Conservation (phyloP, 2,113 vertebrate genomes). For the Zapus hudsonius region DNA sequence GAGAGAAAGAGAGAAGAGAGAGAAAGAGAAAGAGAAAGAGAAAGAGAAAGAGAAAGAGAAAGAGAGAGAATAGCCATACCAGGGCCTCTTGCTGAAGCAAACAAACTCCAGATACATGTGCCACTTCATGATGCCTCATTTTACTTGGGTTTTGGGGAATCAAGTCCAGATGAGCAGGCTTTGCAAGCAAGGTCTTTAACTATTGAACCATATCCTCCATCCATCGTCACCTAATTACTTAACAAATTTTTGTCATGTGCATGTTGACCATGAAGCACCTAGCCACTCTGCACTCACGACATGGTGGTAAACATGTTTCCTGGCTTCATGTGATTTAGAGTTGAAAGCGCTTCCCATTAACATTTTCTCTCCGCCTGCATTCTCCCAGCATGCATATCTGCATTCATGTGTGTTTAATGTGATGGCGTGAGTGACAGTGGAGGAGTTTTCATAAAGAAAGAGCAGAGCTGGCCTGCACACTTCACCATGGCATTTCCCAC, state of each 20-base stretch:
- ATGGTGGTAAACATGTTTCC: background rate
- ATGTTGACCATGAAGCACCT: background rate
- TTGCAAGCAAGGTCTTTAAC: no score
- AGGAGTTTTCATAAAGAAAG: background rate
- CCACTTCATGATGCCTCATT: no score
- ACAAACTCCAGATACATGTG: no score
- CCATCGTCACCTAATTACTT: background rate
- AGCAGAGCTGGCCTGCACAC: background rate
- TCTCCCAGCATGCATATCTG: background rate
- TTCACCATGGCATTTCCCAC: background rate
- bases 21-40: no score
- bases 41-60: no score
- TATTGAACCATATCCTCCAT: no score
- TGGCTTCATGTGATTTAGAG: background rate
- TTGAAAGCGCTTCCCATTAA: background rate
- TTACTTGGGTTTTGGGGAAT: no score
- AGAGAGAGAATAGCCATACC: no score
- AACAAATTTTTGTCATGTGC: background rate
- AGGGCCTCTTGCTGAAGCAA: no score
- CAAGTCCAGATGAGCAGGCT: no score
- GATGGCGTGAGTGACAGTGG: background rate
- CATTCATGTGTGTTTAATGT: background rate
- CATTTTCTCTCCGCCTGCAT: background rate
- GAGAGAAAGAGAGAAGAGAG: background rate
- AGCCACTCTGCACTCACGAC: background rate